A percentile compares a stretch with the other conserved stretches of the same genome.
Conservation (phyloP, 2,113 vertebrate species). For the Calyptomena viridis region DNA sequence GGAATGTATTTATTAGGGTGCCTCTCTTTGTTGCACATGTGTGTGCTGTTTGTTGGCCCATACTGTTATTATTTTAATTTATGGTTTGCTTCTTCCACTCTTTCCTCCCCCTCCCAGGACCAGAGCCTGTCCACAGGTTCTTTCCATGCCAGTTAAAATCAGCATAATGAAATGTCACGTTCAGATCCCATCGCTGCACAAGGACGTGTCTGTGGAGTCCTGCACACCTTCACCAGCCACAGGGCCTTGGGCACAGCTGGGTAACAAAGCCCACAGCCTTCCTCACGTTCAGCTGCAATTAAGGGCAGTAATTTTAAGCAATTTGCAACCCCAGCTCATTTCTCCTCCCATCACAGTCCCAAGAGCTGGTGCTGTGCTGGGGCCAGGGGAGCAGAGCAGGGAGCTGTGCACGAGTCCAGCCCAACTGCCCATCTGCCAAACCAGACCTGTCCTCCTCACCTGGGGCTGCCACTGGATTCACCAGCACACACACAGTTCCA, state of each 20-base stretch:
- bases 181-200: neutral
- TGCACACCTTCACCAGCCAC: neutral
- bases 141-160: conserved; percentile 60
- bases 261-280: fast-evolving
- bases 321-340: neutral
- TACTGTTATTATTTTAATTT: conserved; percentile 66
- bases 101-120: neutral
- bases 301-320: neutral
- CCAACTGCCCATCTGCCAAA: neutral
- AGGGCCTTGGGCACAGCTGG: fast-evolving
- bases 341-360: neutral
- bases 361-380: fast-evolving
- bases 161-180: conserved; percentile 68
- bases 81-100: conserved; percentile 10
- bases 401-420: neutral
- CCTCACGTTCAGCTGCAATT: neutral
- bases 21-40: conserved; percentile 11
- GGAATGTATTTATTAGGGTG: conserved; percentile 48
- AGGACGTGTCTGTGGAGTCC: neutral
- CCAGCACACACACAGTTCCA: neutral
- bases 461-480: neutral
- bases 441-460: neutral
- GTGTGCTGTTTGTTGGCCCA: conserved; percentile 46
- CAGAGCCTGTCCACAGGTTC: conserved; percentile 55
- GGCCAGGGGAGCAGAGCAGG: neutral